Evolutionary conservation across 2,888 invertebrate species (phyloP), one percentile per base, ranked within the genome.

Genomic region (Acholoe squamosa): DNA sequence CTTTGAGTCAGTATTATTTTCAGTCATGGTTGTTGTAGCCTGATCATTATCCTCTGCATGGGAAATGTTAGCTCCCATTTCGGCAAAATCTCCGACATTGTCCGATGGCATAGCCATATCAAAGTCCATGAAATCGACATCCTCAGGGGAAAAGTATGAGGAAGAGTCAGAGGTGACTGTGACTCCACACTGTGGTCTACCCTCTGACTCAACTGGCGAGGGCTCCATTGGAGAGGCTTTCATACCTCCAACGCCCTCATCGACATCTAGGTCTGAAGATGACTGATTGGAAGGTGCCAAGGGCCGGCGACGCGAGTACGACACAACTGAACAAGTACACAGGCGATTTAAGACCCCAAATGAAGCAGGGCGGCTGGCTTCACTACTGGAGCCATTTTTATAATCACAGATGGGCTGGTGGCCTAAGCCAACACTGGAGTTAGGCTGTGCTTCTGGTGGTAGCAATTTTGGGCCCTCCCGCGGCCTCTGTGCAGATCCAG

Each of bases 51-150:
- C 80, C 43, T 80, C 80, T 33, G 80, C n/a, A 31, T 86, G 86
- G 5, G 52, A 54, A 25, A 86, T 86, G 86, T 86, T 86, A 0
- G 28, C 28, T 16, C 28, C 25, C 25, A 56, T 52, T 16, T 25
- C 28, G 5, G 33, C 7, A 1, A 54, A 52, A 12, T 86, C 86
- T n/a, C 33, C 56, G 5, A 54, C 54, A 54, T 86, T 86, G 31
- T 86, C 86, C 19, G 86, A 86, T 28, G 86, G 86, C 22, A 54
- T 86, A 25, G 54, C 86, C 89, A 89, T 89, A 34, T 89, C 89
- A 67, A 89, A 67, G 56, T 89, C 67, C 61, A 89, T 0, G 89
- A 56, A 89, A 61, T 89, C 89, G 0, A 67, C 89, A 28, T 89
- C 67, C 28, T 89, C 89, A 7, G 67, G 61, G 16, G 61, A 89